Evolutionary conservation across 2,113 vertebrate genomes (phyloP).

Genomic region (Pedionomus torquatus): DNA sequence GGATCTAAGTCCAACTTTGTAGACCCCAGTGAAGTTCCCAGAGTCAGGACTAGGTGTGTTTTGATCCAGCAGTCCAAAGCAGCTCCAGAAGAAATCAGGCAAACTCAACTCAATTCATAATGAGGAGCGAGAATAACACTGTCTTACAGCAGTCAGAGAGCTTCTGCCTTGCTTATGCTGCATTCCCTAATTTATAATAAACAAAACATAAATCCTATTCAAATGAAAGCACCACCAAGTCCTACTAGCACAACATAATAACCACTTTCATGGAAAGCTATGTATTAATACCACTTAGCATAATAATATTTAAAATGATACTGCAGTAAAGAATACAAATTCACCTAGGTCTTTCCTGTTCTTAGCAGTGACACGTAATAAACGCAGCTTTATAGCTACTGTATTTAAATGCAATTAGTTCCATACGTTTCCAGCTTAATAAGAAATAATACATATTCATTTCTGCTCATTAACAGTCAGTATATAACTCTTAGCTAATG

Average conservation of each 20-base stretch:
- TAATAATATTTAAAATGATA: slow-evolving; percentile 12
- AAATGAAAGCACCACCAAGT: neutral
- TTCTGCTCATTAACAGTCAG: slow-evolving; percentile 69
- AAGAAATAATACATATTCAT: slow-evolving; percentile 71
- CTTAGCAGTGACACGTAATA: slow-evolving; percentile 18
- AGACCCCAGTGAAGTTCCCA: neutral
- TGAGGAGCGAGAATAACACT: neutral
- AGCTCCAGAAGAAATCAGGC: neutral
- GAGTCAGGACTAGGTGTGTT: neutral
- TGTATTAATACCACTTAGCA: slow-evolving; percentile 30
- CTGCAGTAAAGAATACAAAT: slow-evolving; percentile 38
- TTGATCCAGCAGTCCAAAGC: neutral
- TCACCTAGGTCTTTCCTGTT: slow-evolving; percentile 20
- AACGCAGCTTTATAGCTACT: slow-evolving; percentile 48
- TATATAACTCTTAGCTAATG: slow-evolving; percentile 67
- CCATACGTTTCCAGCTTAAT: slow-evolving; percentile 60
- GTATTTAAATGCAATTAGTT: slow-evolving; percentile 64
- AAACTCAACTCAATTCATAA: neutral
- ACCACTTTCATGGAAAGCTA: neutral
- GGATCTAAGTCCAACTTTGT: neutral
- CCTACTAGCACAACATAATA: slow-evolving; percentile 1
- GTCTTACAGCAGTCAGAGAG: neutral
- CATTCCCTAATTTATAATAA: slow-evolving; percentile 5
- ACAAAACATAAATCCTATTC: slow-evolving; percentile 10
- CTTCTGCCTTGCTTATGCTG: neutral